Conservation (phyloP, 2,888 invertebrate species). For the Erebia epiphron region DNA sequence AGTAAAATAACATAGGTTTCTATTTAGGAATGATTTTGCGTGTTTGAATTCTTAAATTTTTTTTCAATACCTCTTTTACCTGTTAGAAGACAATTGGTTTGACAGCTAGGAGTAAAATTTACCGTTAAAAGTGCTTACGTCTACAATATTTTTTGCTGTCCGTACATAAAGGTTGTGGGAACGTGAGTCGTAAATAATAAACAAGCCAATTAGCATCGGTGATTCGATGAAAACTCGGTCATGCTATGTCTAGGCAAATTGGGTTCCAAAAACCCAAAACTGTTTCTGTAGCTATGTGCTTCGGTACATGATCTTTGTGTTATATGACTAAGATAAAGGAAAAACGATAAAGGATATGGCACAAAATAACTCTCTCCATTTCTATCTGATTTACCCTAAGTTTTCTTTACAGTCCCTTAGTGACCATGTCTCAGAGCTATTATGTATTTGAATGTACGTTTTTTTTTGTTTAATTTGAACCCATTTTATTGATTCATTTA, state of each 20-base stretch:
- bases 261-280: constrained; percentile 44
- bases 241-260: constrained; percentile 39
- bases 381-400: too few species aligned
- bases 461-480: too few species aligned
- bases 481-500: too few species aligned
- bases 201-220: constrained; percentile 54
- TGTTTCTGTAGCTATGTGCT: constrained; percentile 43
- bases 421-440: too few species aligned
- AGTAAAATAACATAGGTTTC: too few species aligned
- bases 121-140: constrained; percentile 18
- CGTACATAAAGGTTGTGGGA: constrained; percentile 32
- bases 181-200: constrained; percentile 50
- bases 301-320: constrained; percentile 2
- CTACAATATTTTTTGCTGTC: constrained; percentile 36
- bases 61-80: neutral
- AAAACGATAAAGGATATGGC: neutral
- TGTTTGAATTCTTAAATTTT: neutral
- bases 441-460: too few species aligned
- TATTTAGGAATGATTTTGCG: too few species aligned
- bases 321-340: neutral
- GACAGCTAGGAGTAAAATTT: neutral
- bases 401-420: too few species aligned
- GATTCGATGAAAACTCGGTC: constrained; percentile 49
- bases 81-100: neutral
- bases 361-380: neutral